phyloP scores from a whole-genome alignment of 1,140 invertebrate genomes.

The Antheraea mylitta region DNA sequence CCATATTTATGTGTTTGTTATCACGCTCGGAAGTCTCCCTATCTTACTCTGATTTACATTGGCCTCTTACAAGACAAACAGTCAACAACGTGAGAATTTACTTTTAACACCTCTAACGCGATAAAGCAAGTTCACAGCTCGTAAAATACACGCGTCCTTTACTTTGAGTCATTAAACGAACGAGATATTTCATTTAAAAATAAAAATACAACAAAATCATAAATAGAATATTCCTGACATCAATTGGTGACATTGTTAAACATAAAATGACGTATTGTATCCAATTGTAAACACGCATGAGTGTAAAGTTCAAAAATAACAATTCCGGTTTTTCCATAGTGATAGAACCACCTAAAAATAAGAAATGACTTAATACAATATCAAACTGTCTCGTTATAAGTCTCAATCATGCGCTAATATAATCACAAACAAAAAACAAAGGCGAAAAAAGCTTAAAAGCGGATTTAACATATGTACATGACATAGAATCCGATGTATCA shows the following conservation, averaged over 20 bases:
- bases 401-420: slow-evolving; percentile 72
- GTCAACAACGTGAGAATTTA: slow-evolving; percentile 46
- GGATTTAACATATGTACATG: slow-evolving; percentile 66
- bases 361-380: slow-evolving; percentile 63
- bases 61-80: slow-evolving; percentile 41
- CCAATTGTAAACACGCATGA: neutral
- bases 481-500: slow-evolving; percentile 55
- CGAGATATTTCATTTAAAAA: neutral
- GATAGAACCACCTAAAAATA: slow-evolving; percentile 61
- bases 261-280: neutral
- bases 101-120: slow-evolving; percentile 41
- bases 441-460: slow-evolving; percentile 61
- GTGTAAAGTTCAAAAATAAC: slow-evolving; percentile 26
- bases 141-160: slow-evolving; percentile 23
- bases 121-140: slow-evolving; percentile 33
- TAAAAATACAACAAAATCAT: neutral
- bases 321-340: slow-evolving; percentile 44
- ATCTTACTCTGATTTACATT: slow-evolving; percentile 52
- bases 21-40: slow-evolving; percentile 50
- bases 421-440: slow-evolving; percentile 63
- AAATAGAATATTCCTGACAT: neutral
- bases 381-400: slow-evolving; percentile 66
- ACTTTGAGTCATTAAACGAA: slow-evolving; percentile 18
- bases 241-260: neutral
- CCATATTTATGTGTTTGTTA: slow-evolving; percentile 64